Base-by-base conservation (phyloP, 2,888 invertebrate species). In the Brachyopa scutellaris region DNA sequence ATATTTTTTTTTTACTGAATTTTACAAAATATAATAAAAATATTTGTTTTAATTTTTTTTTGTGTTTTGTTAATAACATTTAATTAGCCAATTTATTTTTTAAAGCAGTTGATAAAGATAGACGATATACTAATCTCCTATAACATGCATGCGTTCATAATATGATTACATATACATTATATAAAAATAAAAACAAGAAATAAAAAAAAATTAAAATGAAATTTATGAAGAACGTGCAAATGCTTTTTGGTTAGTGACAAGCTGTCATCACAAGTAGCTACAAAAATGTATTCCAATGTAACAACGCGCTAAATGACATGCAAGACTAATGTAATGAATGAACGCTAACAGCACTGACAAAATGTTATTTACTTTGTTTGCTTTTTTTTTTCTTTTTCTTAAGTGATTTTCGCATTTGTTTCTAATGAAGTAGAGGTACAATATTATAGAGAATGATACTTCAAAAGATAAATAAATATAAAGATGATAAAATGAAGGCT, bases 321-420 rank as follows among this genome's bases (percentile, higher is more conserved):
- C 80, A 45, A 42, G 7, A 36, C 55, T 49, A 23, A 31, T 40
- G n/a, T n/a, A n/a, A n/a, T 77, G 64, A 6, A 73, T 73, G 61
- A 77, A 80, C 40, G 47, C 55, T 67, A 57, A 45, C 57, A 73
- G 73, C 67, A 67, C 38, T 66, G 51, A 42, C 64, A 67, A 29
- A 45, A 66, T 66, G 57, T 19, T 40, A 21, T 55, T 62, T 55
- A 53, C 21, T 79, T 64, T 66, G 29, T 8, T 36, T 45, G 1
- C 21, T 47, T 55, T 62, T 31, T n/a, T 72, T 64, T 55, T 49
- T 23, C 13, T 51, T 64, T 70, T 77, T 55, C 33, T 74, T 62
- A 57, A 84, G 88, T 86, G 89, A 88, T 90, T 88, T 92, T 91
- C 91, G 91, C 88, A 88, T 88, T 87, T 87, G 85, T 86, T 85